phyloP scores from a whole-genome alignment of 2,113 vertebrate genomes.

The Tinamus guttatus region DNA sequence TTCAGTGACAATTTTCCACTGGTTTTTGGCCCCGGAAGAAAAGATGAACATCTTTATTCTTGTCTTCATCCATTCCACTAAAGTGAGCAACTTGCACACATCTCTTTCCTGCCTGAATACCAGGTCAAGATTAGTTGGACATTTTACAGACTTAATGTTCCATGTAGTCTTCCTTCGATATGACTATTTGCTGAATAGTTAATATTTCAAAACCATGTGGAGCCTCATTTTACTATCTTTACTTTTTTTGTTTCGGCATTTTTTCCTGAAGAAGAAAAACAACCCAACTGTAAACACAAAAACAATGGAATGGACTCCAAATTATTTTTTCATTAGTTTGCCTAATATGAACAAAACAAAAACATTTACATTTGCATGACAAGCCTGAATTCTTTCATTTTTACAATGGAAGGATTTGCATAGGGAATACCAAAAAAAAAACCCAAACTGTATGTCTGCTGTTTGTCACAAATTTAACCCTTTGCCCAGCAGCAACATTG shows the following conservation, averaged over 20 bases:
- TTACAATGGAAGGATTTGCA: neutral
- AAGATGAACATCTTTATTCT: neutral
- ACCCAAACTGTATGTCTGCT: neutral
- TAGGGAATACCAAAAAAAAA: neutral
- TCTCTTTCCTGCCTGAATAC: neutral
- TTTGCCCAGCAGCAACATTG: conserved; percentile 7
- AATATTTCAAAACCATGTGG: neutral
- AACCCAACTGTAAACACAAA: neutral
- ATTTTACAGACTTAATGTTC: neutral
- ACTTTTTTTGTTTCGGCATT: neutral
- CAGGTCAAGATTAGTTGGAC: neutral
- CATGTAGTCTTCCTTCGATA: neutral
- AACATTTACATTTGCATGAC: neutral
- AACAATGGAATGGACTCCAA: neutral
- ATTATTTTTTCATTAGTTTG: neutral
- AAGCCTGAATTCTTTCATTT: neutral
- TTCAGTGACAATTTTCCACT: neutral
- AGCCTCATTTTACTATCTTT: neutral
- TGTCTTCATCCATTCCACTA: neutral
- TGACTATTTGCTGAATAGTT: neutral
- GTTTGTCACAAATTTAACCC: conserved; percentile 45
- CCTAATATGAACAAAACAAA: neutral
- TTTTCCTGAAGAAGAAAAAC: neutral
- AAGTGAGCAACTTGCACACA: fast-evolving
- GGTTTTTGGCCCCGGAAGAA: neutral